A percentile compares a stretch with the other conserved stretches of the same genome.
Conservation (phyloP, 1,140 invertebrate genomes). For the Andrena cerasifolii region DNA sequence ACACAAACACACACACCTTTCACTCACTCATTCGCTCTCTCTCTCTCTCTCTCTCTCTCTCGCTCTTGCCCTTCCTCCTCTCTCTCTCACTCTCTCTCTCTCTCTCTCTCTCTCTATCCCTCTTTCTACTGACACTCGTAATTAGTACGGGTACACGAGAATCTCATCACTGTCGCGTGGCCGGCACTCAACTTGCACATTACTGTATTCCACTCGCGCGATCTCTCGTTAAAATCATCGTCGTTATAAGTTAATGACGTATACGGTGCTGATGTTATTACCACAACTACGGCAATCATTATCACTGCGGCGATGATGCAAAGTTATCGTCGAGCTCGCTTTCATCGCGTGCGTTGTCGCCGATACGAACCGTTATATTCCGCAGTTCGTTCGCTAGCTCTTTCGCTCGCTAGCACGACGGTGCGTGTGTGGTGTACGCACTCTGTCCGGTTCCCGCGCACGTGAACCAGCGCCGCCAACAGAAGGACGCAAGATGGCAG, state of each 20-base stretch:
- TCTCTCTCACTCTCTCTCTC: too few species aligned
- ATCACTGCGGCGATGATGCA: constrained; percentile 44
- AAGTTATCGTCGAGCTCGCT: constrained; percentile 32
- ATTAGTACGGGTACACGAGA: constrained; percentile 41
- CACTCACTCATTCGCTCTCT: too few species aligned
- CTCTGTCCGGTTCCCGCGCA: constrained; percentile 43
- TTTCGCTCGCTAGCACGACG: neutral
- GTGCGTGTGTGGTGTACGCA: constrained; percentile 47
- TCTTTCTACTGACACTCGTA: constrained; percentile 34
- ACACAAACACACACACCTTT: too few species aligned
- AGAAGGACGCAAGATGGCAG: constrained; percentile 44
- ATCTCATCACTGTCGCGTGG: constrained; percentile 55
- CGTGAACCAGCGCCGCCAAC: constrained; percentile 29
- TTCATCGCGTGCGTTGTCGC: constrained; percentile 37
- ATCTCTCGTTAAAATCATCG: constrained; percentile 48
- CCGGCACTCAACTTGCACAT: constrained; percentile 33
- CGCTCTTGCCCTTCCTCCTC: too few species aligned
- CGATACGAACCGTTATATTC: constrained; percentile 16
- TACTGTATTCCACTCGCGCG: constrained; percentile 52
- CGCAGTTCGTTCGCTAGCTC: neutral
- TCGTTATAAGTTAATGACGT: constrained; percentile 4
- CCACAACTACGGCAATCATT: constrained; percentile 24
- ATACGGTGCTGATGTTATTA: neutral
- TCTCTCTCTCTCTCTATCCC: constrained; percentile 33
- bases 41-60: too few species aligned